Percentiles rank a stretch among this genome's conserved stretches.
Conservation (phyloP, 2,888 invertebrate genomes). For the Phaedon cochleariae region DNA sequence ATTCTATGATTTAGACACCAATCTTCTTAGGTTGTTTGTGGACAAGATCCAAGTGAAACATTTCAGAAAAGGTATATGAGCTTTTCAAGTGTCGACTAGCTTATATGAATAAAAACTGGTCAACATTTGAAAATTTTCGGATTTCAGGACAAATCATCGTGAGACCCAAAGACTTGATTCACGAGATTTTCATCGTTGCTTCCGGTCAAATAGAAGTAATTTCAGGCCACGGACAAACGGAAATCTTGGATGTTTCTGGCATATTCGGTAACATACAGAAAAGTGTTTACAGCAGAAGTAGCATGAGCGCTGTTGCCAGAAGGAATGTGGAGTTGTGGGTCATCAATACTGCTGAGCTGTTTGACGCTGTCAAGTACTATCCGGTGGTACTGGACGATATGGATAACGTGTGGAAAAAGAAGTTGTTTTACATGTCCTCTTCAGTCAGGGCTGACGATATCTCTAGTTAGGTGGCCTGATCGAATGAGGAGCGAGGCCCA, state of each 20-base stretch:
- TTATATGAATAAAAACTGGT: background rate
- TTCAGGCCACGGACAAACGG: conserved; percentile 7
- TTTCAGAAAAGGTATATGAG: conserved; percentile 31
- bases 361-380: conserved; percentile 22
- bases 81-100: background rate
- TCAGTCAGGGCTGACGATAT: background rate
- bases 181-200: conserved; percentile 29
- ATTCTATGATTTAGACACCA: conserved; percentile 20
- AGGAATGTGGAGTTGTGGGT: conserved; percentile 30
- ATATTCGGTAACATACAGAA: conserved; percentile 32
- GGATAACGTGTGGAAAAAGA: conserved; percentile 15
- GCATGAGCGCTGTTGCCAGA: conserved; percentile 26
- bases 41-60: conserved; percentile 17
- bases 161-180: conserved; percentile 29
- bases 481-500: background rate
- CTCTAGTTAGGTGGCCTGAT: conserved; percentile 17
- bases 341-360: conserved; percentile 25
- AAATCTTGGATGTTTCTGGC: background rate
- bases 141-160: conserved; percentile 32
- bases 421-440: conserved; percentile 17
- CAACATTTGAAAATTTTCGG: background rate
- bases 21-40: conserved; percentile 25
- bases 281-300: conserved; percentile 5
- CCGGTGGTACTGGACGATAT: conserved; percentile 19
- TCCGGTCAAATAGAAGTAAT: conserved; percentile 34